These are phyloP conservation scores for Potamarius usumacintae DNA, from an alignment of 2,113 vertebrate genomes.

Conservation along the genomic window DNA sequence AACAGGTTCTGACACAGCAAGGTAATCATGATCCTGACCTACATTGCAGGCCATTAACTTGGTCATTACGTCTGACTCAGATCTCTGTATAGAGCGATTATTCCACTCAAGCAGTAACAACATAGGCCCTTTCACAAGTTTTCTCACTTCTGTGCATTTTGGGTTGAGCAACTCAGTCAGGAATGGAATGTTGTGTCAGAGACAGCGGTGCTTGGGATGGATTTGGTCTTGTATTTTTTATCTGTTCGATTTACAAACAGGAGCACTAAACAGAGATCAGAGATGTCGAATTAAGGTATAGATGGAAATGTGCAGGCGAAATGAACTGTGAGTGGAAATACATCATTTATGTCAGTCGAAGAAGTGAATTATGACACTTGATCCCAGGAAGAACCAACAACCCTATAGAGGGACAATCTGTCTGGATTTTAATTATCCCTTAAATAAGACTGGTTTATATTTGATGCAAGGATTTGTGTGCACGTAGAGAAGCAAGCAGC, in stretches of 20 bases:
- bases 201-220: background rate
- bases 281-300: background rate
- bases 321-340: background rate
- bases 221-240: background rate
- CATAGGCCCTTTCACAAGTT: background rate
- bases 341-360: background rate
- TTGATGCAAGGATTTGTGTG: background rate
- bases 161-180: background rate
- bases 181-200: background rate
- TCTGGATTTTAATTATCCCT: background rate
- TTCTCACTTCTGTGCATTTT: background rate
- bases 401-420: background rate
- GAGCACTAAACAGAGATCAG: background rate
- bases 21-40: slow-evolving; percentile 26
- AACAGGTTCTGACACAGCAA: slow-evolving; percentile 15
- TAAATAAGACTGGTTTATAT: background rate
- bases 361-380: background rate
- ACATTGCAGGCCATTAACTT: slow-evolving; percentile 18
- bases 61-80: slow-evolving; percentile 14
- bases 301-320: background rate
- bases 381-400: background rate
- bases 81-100: slow-evolving; percentile 11
- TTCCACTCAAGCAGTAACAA: slow-evolving; percentile 5
- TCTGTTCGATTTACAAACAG: background rate
- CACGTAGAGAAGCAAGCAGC: background rate